Base-by-base conservation (phyloP, 2,113 vertebrate genomes). In the Dolichallabes microphthalmus region DNA sequence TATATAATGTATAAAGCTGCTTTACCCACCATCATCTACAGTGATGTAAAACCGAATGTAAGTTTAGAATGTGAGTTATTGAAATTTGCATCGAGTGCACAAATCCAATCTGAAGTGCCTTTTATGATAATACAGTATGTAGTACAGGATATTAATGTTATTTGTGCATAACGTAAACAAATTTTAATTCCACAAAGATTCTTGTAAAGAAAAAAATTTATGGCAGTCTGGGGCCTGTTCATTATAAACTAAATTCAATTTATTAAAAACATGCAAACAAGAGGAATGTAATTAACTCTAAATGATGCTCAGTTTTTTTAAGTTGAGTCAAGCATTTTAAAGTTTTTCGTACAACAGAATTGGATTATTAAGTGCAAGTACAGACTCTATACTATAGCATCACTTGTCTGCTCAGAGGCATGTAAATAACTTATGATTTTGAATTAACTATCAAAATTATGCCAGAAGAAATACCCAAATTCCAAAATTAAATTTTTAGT, bases 231-330 rank as follows among this genome's bases (percentile, higher is more conserved):
- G 25, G 30, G 58, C 35, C 10, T 64, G 35, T 64, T 66, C n/a
- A 52, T 64, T 53, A 30, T 64, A 52, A 66, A 81, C 45, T 27
- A 50, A 66, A 81, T 52, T 17, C 6, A 22, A 20, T 78, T 35
- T 58, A 79, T 61, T 61, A 61, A 80, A 61, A 22, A 7, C 57
- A 80, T 25, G 22, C 30, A 63, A 61, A 20, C 78, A 80, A 63
- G 39, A 80, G 22, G 13, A 74, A 74, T 73, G 19, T 73, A 45
- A 73, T 73, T 73, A 73, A 45, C 35, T 22, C 45, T 73, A 45
- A 39, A 73, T 74, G 10, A 45, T 39, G 9, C 9, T 73, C 69
- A 73, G 2, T 50, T 12, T 39, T 45, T 50, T 50, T 22, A 25
- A 25, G 69, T 25, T 5, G 69, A 14, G 9, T 74, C 35, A 50